Conservation (phyloP, 2,113 vertebrate genomes). For the Taurulus bubalis region DNA sequence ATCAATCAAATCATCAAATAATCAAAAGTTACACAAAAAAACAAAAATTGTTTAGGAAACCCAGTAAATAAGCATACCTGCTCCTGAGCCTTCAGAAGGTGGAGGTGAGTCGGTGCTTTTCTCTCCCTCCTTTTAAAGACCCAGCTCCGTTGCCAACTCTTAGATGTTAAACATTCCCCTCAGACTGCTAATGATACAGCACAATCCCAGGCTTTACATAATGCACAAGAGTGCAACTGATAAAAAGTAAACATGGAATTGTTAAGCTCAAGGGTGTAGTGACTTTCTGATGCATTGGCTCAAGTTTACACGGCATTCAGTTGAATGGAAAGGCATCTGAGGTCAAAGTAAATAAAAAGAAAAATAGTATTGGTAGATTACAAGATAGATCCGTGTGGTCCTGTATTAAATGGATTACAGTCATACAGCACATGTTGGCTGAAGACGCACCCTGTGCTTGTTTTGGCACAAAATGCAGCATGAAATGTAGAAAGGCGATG, state of each 20-base stretch:
- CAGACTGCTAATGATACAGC: conserved; percentile 29
- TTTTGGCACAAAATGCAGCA: conserved; percentile 14
- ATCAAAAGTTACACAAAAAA: neutral
- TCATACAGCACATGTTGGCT: neutral
- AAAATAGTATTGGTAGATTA: conserved; percentile 22
- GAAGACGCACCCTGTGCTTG: conserved; percentile 22
- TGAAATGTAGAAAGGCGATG: neutral
- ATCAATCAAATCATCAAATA: neutral
- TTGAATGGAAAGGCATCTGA: conserved; percentile 12
- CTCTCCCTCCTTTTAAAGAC: conserved; percentile 63
- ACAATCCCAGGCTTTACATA: conserved; percentile 19
- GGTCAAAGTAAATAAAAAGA: conserved; percentile 63
- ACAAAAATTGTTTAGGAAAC: neutral
- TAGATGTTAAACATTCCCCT: neutral
- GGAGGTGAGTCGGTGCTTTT: conserved; percentile 1
- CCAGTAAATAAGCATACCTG: conserved; percentile 45
- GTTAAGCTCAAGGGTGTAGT: conserved; percentile 46
- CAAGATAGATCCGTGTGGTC: conserved; percentile 4
- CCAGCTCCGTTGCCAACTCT: neutral
- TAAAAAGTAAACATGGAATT: conserved; percentile 58
- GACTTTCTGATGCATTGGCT: conserved; percentile 24
- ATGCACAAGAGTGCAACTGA: conserved; percentile 20
- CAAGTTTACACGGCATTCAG: conserved; percentile 36
- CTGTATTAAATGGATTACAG: conserved; percentile 56
- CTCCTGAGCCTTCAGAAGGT: conserved; percentile 6